These are phyloP conservation scores for Aegypius monachus DNA, from an alignment of 2,113 vertebrate genomes.

Conservation along the genomic window DNA sequence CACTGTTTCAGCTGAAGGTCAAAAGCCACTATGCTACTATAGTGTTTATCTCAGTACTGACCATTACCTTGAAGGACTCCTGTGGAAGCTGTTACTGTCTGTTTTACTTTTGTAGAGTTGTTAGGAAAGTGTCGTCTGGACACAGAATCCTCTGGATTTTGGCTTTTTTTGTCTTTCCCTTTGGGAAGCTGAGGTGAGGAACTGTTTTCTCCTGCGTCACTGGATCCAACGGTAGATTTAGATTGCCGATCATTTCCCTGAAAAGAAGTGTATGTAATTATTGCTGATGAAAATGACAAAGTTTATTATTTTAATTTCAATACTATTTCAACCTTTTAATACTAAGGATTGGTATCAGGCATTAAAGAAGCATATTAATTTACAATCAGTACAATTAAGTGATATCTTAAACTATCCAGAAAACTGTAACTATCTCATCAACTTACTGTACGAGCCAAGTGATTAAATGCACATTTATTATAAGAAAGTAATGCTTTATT, in stretches of 20 bases:
- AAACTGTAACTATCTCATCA: background rate
- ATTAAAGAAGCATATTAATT: background rate
- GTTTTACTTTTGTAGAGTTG: slow-evolving; percentile 70
- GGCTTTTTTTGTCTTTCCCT: slow-evolving; percentile 69
- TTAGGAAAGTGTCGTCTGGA: slow-evolving; percentile 72
- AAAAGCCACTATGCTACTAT: background rate
- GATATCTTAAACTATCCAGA: background rate
- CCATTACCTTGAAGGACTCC: slow-evolving; percentile 64
- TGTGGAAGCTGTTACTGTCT: slow-evolving; percentile 65
- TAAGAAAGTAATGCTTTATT: background rate
- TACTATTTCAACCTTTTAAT: background rate
- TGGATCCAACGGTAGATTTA: slow-evolving; percentile 75
- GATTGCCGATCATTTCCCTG: slow-evolving; percentile 73
- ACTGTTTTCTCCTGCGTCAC: slow-evolving; percentile 69
- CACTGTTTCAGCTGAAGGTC: background rate
- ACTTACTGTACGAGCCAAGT: background rate
- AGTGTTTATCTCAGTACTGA: slow-evolving; percentile 49
- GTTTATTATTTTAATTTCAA: background rate
- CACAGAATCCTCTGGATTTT: slow-evolving; percentile 64
- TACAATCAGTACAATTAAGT: background rate
- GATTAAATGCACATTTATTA: background rate
- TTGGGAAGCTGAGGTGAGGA: slow-evolving; percentile 72
- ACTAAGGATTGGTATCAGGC: background rate
- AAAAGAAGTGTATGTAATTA: background rate
- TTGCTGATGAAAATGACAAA: background rate